Evolutionary conservation across 2,113 vertebrate species (phyloP).

Genomic region (Laticauda laticaudata): DNA sequence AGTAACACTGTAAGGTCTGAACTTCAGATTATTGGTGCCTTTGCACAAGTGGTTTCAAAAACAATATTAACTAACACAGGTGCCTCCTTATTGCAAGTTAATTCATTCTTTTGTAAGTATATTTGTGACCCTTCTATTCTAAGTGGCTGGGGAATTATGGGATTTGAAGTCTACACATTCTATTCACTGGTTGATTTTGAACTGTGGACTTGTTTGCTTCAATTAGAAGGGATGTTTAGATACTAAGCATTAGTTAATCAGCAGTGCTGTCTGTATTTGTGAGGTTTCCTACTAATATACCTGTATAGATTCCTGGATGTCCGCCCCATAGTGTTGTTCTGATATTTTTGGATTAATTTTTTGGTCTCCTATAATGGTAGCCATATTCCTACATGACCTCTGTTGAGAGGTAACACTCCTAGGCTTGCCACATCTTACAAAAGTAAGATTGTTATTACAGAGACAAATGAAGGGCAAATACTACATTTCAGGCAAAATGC

Average conservation of each 20-base stretch:
- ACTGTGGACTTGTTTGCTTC: neutral
- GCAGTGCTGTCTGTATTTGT: neutral
- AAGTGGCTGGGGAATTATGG: neutral
- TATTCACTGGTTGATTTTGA: neutral
- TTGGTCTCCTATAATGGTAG: neutral
- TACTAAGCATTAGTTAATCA: neutral
- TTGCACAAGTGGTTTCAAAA: neutral
- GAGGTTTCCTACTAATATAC: neutral
- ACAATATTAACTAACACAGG: neutral
- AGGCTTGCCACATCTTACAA: neutral
- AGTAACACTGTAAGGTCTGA: neutral
- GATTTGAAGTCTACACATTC: neutral
- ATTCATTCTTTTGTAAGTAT: neutral
- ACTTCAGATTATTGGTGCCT: neutral
- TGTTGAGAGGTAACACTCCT: neutral
- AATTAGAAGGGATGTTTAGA: neutral
- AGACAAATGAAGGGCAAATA: neutral
- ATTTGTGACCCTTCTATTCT: neutral
- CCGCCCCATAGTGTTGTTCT: neutral
- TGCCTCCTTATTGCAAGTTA: neutral
- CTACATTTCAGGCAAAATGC: neutral
- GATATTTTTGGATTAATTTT: neutral
- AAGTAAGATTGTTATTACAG: neutral
- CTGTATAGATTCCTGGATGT: too few species aligned
- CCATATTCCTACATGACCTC: neutral